Evolutionary conservation across 2,797 vertebrate species (phyloP).

Genomic region (Fundulus diaphanus): DNA sequence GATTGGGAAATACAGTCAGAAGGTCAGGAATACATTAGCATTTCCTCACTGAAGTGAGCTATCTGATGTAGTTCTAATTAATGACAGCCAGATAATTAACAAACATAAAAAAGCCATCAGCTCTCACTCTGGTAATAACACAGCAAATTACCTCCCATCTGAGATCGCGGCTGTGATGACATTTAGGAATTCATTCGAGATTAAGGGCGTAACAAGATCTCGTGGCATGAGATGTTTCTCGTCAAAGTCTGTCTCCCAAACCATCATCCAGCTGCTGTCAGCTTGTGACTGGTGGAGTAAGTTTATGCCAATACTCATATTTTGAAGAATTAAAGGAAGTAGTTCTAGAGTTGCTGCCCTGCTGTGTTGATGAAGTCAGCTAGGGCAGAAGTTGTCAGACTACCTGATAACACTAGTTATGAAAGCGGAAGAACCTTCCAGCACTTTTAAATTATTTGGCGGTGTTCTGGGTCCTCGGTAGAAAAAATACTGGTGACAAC

Average conservation of each 20-base stretch:
- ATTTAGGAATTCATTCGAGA: slow-evolving; percentile 62
- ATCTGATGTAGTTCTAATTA: slow-evolving; percentile 69
- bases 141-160: slow-evolving; percentile 53
- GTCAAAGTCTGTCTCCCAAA: not conserved
- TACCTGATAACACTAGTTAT: not conserved
- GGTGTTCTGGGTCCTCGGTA: not conserved
- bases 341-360: not conserved
- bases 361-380: not conserved
- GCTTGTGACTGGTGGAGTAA: not conserved
- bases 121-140: slow-evolving; percentile 58
- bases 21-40: slow-evolving; percentile 67
- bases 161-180: slow-evolving; percentile 39
- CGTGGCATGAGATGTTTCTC: not conserved
- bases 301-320: not conserved
- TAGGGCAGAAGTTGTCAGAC: not conserved
- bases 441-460: not conserved
- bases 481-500: not conserved
- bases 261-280: not conserved
- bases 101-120: slow-evolving; percentile 59
- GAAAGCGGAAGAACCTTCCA: not conserved
- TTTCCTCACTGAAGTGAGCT: slow-evolving; percentile 47
- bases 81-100: slow-evolving; percentile 68
- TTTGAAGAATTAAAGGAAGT: not conserved
- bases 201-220: slow-evolving; percentile 2
- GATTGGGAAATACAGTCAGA: slow-evolving; percentile 56